These are phyloP conservation scores for Netelia inedita DNA, from an alignment of 2,888 invertebrate genomes.

Conservation along the genomic window DNA sequence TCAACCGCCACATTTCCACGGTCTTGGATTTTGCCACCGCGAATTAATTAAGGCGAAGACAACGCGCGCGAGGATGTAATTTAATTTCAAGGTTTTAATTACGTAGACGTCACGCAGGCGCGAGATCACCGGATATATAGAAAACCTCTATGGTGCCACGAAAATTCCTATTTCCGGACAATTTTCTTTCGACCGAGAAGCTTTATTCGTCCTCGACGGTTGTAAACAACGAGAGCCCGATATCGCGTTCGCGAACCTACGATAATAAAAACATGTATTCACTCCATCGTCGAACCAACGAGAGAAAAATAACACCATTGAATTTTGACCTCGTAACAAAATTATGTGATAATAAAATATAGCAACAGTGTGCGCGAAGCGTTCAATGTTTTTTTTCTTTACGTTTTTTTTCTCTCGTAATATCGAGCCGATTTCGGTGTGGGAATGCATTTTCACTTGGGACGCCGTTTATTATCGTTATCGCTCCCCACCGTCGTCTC, in stretches of 20 bases:
- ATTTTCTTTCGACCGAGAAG: no score
- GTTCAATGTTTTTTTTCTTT: background rate
- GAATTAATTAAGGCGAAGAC: conserved; percentile 73
- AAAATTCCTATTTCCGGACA: background rate
- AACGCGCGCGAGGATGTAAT: conserved; percentile 67
- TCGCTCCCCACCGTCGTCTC: conserved; percentile 48
- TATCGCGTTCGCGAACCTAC: no score
- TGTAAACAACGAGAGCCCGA: no score
- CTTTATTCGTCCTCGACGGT: no score
- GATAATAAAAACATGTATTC: background rate
- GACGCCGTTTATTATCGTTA: conserved; percentile 68
- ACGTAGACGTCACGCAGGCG: conserved; percentile 39
- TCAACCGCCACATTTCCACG: conserved; percentile 5
- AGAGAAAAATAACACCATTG: background rate
- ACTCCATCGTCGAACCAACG: background rate
- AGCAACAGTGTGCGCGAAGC: background rate
- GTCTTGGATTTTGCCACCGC: conserved; percentile 49
- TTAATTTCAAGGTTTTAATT: conserved; percentile 74
- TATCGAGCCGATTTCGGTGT: background rate
- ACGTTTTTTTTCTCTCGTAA: conserved; percentile 10
- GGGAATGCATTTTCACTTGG: conserved; percentile 53
- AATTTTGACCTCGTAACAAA: background rate
- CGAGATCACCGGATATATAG: conserved; percentile 31
- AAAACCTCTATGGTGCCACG: background rate
- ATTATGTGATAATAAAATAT: background rate